These are phyloP conservation scores for Bos indicus DNA, from an alignment of 2,113 vertebrate genomes.

Conservation along the genomic window DNA sequence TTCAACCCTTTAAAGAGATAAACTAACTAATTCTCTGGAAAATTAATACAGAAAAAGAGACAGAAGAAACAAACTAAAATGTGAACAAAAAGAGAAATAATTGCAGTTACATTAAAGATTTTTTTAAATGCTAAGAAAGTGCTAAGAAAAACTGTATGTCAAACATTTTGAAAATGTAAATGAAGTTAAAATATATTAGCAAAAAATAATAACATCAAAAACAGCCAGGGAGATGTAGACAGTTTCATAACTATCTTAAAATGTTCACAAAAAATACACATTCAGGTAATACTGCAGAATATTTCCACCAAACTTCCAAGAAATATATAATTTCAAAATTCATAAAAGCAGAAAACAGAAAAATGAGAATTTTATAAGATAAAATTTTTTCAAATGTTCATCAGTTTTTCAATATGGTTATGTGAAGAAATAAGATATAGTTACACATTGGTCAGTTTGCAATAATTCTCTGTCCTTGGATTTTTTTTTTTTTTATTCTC, in stretches of 20 bases:
- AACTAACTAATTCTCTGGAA: neutral
- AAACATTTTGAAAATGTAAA: neutral
- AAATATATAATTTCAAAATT: neutral
- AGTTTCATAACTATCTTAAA: neutral
- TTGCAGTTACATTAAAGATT: neutral
- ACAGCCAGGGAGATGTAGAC: neutral
- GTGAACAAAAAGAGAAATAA: neutral
- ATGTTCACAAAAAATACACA: neutral
- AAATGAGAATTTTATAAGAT: neutral
- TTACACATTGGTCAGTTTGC: neutral
- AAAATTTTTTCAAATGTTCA: neutral
- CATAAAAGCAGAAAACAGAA: neutral
- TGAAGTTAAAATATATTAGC: neutral
- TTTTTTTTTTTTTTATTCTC: neutral
- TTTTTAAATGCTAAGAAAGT: neutral
- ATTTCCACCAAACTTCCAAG: neutral
- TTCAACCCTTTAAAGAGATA: neutral
- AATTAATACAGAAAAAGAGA: neutral
- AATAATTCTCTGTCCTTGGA: neutral
- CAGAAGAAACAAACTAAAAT: conserved; percentile 9
- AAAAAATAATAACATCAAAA: neutral
- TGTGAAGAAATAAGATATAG: neutral
- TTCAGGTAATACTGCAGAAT: neutral
- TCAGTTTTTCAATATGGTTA: neutral
- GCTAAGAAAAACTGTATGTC: neutral